Conservation (phyloP, 1,140 invertebrate genomes). For the Globodera ellingtonae region DNA sequence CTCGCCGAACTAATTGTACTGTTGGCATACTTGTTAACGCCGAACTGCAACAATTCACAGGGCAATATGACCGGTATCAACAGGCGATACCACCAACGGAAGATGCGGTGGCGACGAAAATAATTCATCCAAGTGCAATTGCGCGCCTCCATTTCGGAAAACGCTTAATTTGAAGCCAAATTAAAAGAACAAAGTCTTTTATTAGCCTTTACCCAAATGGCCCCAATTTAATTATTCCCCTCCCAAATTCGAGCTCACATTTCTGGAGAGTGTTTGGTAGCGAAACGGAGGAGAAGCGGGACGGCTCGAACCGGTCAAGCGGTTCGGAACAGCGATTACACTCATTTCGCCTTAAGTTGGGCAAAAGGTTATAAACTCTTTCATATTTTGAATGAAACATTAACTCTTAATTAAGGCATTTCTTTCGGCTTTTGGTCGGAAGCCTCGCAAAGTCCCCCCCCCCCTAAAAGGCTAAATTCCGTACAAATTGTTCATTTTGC, state of each 20-base stretch:
- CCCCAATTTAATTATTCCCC: no score
- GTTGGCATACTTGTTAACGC: slow-evolving; percentile 42
- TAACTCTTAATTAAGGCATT: no score
- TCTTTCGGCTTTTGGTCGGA: neutral
- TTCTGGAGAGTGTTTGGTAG: slow-evolving; percentile 27
- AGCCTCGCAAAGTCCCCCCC: neutral
- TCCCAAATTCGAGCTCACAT: neutral
- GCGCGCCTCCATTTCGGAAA: slow-evolving; percentile 47
- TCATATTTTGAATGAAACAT: no score
- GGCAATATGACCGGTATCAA: slow-evolving; percentile 52
- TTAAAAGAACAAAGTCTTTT: neutral
- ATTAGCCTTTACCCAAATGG: neutral
- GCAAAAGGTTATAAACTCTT: no score
- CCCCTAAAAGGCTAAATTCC: neutral
- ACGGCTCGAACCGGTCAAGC: slow-evolving; percentile 4
- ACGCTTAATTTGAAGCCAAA: slow-evolving; percentile 33
- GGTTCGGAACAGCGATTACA: slow-evolving; percentile 25
- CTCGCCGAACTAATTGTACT: neutral
- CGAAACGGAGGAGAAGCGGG: slow-evolving; percentile 26
- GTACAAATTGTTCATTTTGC: slow-evolving; percentile 17
- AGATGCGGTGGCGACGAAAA: slow-evolving; percentile 47
- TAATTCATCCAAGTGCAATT: slow-evolving; percentile 49
- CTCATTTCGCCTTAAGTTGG: slow-evolving; percentile 13
- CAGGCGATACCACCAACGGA: slow-evolving; percentile 47
- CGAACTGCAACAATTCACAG: slow-evolving; percentile 50